Conservation (phyloP, 92 coral and sea anemone genomes). For the Paragorgia papillata region DNA sequence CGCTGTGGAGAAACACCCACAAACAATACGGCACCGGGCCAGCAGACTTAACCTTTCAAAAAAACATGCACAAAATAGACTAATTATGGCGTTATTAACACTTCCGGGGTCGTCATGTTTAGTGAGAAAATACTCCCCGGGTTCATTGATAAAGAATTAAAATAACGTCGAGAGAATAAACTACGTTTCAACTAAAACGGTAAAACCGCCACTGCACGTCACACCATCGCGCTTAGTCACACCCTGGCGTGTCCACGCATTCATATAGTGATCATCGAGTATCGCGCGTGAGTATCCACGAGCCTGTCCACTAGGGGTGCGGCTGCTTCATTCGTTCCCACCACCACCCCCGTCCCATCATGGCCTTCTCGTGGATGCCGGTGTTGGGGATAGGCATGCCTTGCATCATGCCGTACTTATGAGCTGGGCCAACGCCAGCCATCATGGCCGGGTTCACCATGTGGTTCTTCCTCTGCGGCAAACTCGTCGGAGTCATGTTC, state of each 20-base stretch:
- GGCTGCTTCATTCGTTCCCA: slow-evolving; percentile 80
- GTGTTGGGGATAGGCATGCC: slow-evolving; percentile 31
- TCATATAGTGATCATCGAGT: slow-evolving; percentile 6
- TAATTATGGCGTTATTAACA: not conserved
- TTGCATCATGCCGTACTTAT: slow-evolving; percentile 34
- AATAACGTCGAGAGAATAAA: not conserved
- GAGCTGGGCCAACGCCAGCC: slow-evolving; percentile 44
- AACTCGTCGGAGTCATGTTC: slow-evolving; percentile 35
- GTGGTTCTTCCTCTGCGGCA: slow-evolving; percentile 21
- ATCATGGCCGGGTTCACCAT: slow-evolving; percentile 50
- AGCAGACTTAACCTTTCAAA: not conserved
- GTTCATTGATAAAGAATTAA: not conserved
- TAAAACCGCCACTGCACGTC: slow-evolving; percentile 9
- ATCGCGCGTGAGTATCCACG: not conserved
- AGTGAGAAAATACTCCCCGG: not conserved
- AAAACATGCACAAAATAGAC: not conserved
- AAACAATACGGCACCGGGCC: not conserved
- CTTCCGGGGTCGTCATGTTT: not conserved
- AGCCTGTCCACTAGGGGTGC: slow-evolving; percentile 24
- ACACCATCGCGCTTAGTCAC: not conserved
- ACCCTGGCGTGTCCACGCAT: not conserved
- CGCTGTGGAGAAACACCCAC: not conserved
- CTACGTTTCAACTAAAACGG: slow-evolving; percentile 40
- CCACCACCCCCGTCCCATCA: slow-evolving; percentile 88
- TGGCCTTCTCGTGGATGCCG: slow-evolving; percentile 36